Conservation (phyloP, 1,140 invertebrate genomes). For the Thaumatotibia leucotreta region DNA sequence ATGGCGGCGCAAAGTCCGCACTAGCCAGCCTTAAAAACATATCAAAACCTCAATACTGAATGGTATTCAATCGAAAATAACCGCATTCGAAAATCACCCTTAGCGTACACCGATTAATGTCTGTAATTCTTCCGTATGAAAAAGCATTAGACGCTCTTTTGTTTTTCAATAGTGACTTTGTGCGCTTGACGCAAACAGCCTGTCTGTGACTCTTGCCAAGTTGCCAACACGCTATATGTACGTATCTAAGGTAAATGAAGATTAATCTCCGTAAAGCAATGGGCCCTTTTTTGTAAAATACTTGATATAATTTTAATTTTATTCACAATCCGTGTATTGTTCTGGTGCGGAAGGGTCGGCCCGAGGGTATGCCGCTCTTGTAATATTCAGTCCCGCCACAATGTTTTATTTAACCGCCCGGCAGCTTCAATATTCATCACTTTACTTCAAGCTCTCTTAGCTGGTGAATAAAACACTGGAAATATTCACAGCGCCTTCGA, state of each 20-base stretch:
- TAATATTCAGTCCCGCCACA: slow-evolving; percentile 30
- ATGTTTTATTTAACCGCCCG: slow-evolving; percentile 37
- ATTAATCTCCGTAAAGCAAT: slow-evolving; percentile 1
- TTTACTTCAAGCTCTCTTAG: slow-evolving; percentile 22
- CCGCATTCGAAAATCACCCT: neutral
- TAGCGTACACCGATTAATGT: neutral
- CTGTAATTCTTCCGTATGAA: neutral
- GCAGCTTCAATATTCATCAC: slow-evolving; percentile 31
- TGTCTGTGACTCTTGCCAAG: neutral
- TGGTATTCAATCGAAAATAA: neutral
- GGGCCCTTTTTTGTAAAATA: slow-evolving; percentile 19
- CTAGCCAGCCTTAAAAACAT: neutral
- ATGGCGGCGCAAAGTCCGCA: neutral
- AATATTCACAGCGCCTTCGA: neutral
- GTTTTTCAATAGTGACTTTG: neutral
- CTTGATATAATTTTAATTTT: slow-evolving; percentile 33
- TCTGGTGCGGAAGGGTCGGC: slow-evolving; percentile 24
- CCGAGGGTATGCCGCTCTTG: slow-evolving; percentile 25
- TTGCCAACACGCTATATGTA: neutral
- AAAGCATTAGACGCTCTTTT: neutral
- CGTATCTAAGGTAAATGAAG: neutral
- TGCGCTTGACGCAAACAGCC: neutral
- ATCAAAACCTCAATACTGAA: neutral
- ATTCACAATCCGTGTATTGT: slow-evolving; percentile 35
- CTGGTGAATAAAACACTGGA: slow-evolving; percentile 25